Conservation (phyloP, 2,888 invertebrate species). For the Patella caerulea region DNA sequence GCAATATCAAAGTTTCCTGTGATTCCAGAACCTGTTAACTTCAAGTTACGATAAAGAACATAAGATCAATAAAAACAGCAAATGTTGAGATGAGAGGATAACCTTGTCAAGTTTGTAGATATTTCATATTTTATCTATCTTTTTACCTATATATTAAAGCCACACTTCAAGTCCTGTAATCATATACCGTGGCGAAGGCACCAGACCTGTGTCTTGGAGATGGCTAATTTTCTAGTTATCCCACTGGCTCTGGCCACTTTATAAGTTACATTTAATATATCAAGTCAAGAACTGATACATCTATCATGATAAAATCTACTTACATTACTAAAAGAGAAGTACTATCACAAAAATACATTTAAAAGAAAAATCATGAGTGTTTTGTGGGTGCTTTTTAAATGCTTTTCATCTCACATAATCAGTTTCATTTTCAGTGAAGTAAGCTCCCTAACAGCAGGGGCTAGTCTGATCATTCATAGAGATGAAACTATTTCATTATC, state of each 20-base stretch:
- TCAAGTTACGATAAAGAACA: slow-evolving; percentile 5
- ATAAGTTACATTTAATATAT: neutral
- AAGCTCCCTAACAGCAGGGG: neutral
- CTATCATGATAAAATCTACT: slow-evolving; percentile 7
- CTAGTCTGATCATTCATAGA: neutral
- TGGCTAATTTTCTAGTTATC: slow-evolving; percentile 9
- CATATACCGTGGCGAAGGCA: neutral
- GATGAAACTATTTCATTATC: slow-evolving; percentile 12
- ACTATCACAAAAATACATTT: neutral
- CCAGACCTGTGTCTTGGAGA: neutral
- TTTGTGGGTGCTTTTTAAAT: neutral
- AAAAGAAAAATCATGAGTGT: slow-evolving; percentile 2
- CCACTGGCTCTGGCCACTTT: neutral
- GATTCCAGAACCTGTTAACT: neutral
- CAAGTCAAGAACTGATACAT: neutral
- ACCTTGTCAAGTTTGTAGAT: slow-evolving; percentile 38
- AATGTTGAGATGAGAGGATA: slow-evolving; percentile 29
- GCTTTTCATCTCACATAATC: slow-evolving; percentile 9
- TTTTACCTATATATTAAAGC: neutral
- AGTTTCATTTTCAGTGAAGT: slow-evolving; percentile 10
- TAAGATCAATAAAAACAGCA: slow-evolving; percentile 33
- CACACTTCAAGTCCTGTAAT: neutral
- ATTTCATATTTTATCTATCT: slow-evolving; percentile 42
- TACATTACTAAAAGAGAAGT: neutral
- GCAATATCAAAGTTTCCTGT: slow-evolving; percentile 6